Conservation (phyloP, 2,888 invertebrate species). For the Caenorhabditis wallacei region DNA sequence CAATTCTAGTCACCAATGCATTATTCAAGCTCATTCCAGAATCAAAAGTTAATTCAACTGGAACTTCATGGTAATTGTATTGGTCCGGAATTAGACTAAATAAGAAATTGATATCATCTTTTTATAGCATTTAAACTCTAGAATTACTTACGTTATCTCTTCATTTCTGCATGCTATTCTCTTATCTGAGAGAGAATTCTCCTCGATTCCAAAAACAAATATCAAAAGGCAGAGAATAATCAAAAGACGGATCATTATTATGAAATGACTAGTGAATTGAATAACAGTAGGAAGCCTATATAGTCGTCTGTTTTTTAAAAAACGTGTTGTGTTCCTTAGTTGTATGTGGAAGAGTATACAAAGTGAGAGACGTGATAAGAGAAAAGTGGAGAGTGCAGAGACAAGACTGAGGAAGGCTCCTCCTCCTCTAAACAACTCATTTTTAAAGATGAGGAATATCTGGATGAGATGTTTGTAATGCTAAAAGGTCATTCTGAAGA, state of each 20-base stretch:
- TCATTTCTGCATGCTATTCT: slow-evolving; percentile 3
- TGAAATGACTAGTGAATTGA: background rate
- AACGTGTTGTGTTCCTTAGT: slow-evolving; percentile 16
- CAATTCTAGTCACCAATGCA: slow-evolving; percentile 17
- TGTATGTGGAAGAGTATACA: background rate
- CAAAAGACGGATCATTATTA: background rate
- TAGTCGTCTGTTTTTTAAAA: slow-evolving; percentile 6
- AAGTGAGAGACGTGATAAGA: slow-evolving; percentile 5
- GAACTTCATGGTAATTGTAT: slow-evolving; percentile 8
- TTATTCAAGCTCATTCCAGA: slow-evolving; percentile 22
- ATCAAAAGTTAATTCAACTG: slow-evolving; percentile 22
- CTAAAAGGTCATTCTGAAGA: slow-evolving; percentile 13
- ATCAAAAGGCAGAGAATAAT: background rate
- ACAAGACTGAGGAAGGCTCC: slow-evolving; percentile 6
- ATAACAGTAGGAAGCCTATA: background rate
- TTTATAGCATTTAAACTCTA: background rate
- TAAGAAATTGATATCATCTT: background rate
- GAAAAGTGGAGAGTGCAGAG: slow-evolving; percentile 1
- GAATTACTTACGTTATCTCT: slow-evolving; percentile 13
- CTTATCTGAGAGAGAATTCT: background rate
- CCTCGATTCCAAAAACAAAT: background rate
- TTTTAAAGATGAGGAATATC: slow-evolving; percentile 23
- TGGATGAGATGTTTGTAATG: background rate
- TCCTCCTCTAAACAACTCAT: slow-evolving; percentile 9
- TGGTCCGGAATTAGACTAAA: slow-evolving; percentile 32